Percentiles rank a stretch among this genome's conserved stretches.
Evolutionary conservation across 1,140 invertebrate genomes (phyloP).

Genomic region (Gonatopus flavifemur): DNA sequence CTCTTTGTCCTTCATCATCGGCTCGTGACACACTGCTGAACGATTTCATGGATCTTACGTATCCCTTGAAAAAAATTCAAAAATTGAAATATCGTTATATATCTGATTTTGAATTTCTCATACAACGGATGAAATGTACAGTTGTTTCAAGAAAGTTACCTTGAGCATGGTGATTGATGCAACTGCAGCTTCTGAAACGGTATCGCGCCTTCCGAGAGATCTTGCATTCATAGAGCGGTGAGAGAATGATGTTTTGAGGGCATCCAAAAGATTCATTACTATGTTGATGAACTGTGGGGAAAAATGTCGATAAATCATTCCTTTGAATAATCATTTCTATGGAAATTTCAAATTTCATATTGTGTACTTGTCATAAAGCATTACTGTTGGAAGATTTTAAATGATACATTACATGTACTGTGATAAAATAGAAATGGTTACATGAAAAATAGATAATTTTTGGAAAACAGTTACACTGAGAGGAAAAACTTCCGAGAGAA

Average conservation of each 20-base stretch:
- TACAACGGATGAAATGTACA: not conserved
- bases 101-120: too few species aligned
- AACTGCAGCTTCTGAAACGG: constrained; percentile 81
- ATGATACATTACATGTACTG: too few species aligned
- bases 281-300: constrained; percentile 82
- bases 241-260: constrained; percentile 87
- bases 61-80: constrained; percentile 67
- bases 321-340: too few species aligned
- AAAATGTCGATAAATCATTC: too few species aligned
- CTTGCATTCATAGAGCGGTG: constrained; percentile 81
- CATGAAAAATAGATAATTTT: too few species aligned
- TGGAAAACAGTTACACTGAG: too few species aligned
- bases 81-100: too few species aligned
- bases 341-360: too few species aligned
- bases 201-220: constrained; percentile 80
- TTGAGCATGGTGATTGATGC: constrained; percentile 85
- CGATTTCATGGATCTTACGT: constrained; percentile 74
- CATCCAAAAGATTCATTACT: constrained; percentile 85
- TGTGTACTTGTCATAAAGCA: too few species aligned
- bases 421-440: too few species aligned
- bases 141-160: constrained; percentile 46
- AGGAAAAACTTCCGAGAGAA: too few species aligned
- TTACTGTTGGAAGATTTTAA: too few species aligned
- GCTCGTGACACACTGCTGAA: constrained; percentile 62
- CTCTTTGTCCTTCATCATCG: constrained; percentile 73